A percentile compares a stretch with the other conserved stretches of the same genome.
These are phyloP conservation scores for Listronotus oregonensis DNA, from an alignment of 1,140 invertebrate genomes.

Conservation along the genomic window DNA sequence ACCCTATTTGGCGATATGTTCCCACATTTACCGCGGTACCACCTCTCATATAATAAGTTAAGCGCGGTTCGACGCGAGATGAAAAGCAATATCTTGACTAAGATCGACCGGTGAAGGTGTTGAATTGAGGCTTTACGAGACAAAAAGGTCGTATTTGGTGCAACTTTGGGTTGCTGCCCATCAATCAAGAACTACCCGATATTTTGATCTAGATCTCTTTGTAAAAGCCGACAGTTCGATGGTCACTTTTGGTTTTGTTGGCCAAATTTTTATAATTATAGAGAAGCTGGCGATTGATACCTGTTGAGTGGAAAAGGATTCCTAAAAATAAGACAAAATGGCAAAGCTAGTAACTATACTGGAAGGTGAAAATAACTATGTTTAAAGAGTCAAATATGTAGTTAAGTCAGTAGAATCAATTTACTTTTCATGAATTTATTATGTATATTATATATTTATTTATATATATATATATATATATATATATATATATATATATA, in stretches of 20 bases:
- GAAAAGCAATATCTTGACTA: conserved; percentile 20
- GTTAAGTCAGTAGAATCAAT: too few species aligned
- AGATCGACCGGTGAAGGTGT: conserved; percentile 29
- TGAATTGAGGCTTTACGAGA: conserved; percentile 17
- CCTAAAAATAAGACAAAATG: too few species aligned
- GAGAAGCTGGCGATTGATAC: not conserved
- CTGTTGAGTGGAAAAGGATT: too few species aligned
- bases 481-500: too few species aligned
- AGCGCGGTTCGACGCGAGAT: conserved; percentile 6
- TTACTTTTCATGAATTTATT: too few species aligned
- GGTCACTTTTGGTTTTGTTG: not conserved
- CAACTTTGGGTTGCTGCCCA: conserved; percentile 17
- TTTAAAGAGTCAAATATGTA: too few species aligned
- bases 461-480: too few species aligned
- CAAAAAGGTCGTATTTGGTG: conserved; percentile 20
- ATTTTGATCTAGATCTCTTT: conserved; percentile 34
- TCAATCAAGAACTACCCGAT: conserved; percentile 30
- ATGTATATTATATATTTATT: too few species aligned
- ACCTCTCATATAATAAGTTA: conserved; percentile 8
- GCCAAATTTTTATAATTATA: not conserved
- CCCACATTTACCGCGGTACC: not conserved
- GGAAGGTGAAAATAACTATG: too few species aligned
- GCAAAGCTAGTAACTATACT: too few species aligned
- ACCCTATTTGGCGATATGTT: not conserved
- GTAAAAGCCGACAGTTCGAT: conserved; percentile 15